phyloP scores from a whole-genome alignment of 2,888 invertebrate species.

The Hydrotaea cyrtoneurina region DNA sequence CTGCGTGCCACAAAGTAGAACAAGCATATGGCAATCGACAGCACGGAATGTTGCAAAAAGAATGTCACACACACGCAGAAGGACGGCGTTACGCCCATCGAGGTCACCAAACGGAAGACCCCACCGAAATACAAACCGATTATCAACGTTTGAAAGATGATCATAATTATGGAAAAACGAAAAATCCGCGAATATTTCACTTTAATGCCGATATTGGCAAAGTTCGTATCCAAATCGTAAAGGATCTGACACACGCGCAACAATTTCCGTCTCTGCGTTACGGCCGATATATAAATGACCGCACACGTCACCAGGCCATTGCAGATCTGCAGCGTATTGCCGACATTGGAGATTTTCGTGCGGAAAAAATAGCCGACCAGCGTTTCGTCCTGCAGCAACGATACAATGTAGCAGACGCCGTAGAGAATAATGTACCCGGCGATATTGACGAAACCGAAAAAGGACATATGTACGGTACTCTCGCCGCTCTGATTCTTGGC shows the following conservation, averaged over 20 bases:
- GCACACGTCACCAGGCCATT: conserved; percentile 76
- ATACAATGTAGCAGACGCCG: conserved; percentile 70
- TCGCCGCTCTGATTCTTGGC: conserved; percentile 74
- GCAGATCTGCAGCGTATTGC: conserved; percentile 77
- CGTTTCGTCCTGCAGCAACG: conserved; percentile 75
- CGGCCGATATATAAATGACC: conserved; percentile 76
- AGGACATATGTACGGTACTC: conserved; percentile 72
- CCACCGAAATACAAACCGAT: conserved; percentile 76
- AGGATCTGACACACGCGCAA: conserved; percentile 74
- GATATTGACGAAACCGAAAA: conserved; percentile 71
- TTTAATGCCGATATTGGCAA: conserved; percentile 76
- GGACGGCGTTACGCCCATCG: conserved; percentile 74
- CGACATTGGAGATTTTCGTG: conserved; percentile 77
- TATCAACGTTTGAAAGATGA: conserved; percentile 74
- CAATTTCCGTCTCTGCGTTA: conserved; percentile 74
- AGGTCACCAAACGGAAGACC: conserved; percentile 76
- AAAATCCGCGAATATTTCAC: conserved; percentile 78
- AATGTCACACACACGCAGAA: conserved; percentile 78
- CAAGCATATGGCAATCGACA: conserved; percentile 77
- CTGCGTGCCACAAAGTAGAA: conserved; percentile 77
- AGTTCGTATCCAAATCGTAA: conserved; percentile 75
- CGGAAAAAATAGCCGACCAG: conserved; percentile 78
- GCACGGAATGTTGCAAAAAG: conserved; percentile 77
- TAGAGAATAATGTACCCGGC: conserved; percentile 68
- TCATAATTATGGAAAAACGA: conserved; percentile 75